Evolutionary conservation across 35 echinoderm and acorn worm genomes (phyloP), one percentile per base, ranked within the genome.

Genomic region (Apostichopus parvimensis): DNA sequence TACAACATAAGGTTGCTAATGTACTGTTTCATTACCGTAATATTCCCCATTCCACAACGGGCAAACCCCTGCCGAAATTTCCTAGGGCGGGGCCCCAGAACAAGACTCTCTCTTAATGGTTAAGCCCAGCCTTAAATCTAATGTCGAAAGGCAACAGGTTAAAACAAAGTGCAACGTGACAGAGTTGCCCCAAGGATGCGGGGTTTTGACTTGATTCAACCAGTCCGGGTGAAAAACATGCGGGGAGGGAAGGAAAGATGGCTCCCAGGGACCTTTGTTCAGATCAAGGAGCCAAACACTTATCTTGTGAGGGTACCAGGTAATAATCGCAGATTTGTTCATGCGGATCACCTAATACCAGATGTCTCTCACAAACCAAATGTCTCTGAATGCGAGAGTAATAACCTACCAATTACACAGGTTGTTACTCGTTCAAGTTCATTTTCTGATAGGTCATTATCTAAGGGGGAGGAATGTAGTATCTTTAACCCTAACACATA

Each of bases 1-100:
- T 91, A 21, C 89, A 91, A 65, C 75, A 91, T 22, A 78, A 68
- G 54, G 70, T 91, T 6, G 90, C 90, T 65, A 54, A 92, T 92
- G 90, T 92, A 13, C 79, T 92, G 34, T 92, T 92, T 68, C 79
- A 57, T 54, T 92, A 92, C 62, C 82, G 90, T 52, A 91, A 91
- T 79, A 91, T 26, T 56, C 71, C 87, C 9, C 76, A 91, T 52
- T 79, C 90, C 12, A 92, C 91, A 18, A 92, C 91, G 72, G 91
- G 91, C 11, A 82, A 68, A 92, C 78, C 23, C 91, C 91, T 5
- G 78, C 91, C 9, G 78, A 92, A 83, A 58, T 82, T 10, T 92
- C 21, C 65, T 92, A 18, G 80, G 80, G 55, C 57, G 88, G 54
- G 77, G 64, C 7, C 90, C 90, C 11, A 78, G 77, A 54, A 91